phyloP scores from a whole-genome alignment of 1,140 invertebrate genomes.

The Lanistes nyassanus region DNA sequence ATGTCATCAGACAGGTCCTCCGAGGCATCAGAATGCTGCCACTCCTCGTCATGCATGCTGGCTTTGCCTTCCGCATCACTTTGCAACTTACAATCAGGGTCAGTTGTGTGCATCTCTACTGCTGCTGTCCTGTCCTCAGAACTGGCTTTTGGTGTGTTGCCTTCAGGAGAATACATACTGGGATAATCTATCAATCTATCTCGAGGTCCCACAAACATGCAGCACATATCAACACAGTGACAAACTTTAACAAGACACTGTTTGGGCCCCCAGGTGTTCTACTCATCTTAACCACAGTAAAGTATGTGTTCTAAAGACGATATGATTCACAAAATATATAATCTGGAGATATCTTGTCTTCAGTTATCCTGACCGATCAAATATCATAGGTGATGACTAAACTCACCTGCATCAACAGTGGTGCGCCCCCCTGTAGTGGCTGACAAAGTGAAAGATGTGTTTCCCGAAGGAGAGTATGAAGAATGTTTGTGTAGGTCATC shows the following conservation, averaged over 20 bases:
- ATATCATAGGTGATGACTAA: no score
- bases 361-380: no score
- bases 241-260: no score
- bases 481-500: conserved; percentile 8
- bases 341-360: no score
- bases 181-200: no score
- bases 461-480: conserved; percentile 15
- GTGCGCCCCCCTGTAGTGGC: conserved; percentile 25
- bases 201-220: no score
- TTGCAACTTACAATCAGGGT: conserved; percentile 3
- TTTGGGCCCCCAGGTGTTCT: no score
- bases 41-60: conserved; percentile 7
- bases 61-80: background rate
- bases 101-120: conserved; percentile 15
- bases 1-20: conserved; percentile 33
- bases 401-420: background rate
- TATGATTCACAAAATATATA: no score
- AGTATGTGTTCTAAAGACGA: no score
- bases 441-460: conserved; percentile 15
- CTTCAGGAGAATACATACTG: conserved; percentile 23
- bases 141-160: conserved; percentile 32
- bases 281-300: no score
- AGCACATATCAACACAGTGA: no score
- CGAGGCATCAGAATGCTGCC: conserved; percentile 38
- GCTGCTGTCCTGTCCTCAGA: conserved; percentile 41